phyloP scores from a whole-genome alignment of 2,113 vertebrate genomes.

The Uropsilus gracilis region DNA sequence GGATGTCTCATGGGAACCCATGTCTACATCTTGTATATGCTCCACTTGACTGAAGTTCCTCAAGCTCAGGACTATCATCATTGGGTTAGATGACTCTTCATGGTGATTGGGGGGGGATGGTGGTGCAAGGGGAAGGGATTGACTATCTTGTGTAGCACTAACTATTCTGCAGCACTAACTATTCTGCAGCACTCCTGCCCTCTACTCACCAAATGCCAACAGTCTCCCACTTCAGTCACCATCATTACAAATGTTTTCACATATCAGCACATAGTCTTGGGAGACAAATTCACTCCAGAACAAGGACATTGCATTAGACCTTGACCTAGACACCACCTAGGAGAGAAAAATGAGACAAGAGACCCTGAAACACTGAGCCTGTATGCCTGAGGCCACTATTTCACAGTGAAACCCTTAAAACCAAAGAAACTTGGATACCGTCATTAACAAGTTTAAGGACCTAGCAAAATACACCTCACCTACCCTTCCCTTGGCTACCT shows the following conservation, averaged over 20 bases:
- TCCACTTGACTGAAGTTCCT: not conserved
- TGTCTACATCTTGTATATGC: rapidly evolving
- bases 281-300: not conserved
- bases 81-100: not conserved
- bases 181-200: not conserved
- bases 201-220: not conserved
- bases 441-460: not conserved
- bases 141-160: not conserved
- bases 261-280: not conserved
- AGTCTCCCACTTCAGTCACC: not conserved
- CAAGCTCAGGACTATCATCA: not conserved
- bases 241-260: not conserved
- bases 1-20: not conserved
- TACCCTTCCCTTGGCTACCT: not conserved
- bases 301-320: not conserved
- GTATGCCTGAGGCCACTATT: not conserved
- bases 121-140: not conserved
- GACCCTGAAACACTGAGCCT: not conserved
- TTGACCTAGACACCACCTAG: not conserved
- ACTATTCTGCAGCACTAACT: not conserved
- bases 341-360: not conserved
- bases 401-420: not conserved
- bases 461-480: too few relatives aligned
- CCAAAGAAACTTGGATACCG: not conserved
- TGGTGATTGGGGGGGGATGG: too few relatives aligned